These are phyloP conservation scores for Carassius carassius DNA, from an alignment of 2,113 vertebrate species.

Conservation along the genomic window DNA sequence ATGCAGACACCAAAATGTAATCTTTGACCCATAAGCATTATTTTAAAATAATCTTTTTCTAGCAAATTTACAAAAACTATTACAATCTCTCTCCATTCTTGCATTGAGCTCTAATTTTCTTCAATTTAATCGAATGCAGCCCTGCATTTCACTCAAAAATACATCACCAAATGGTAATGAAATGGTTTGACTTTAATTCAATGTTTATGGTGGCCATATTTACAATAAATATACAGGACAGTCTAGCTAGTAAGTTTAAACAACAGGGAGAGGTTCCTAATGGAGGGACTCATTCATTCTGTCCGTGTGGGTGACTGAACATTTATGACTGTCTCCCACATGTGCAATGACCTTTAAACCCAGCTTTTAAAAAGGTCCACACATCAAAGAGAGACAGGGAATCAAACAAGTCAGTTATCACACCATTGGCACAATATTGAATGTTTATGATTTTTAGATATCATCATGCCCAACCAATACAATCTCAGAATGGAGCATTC, in stretches of 20 bases:
- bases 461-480: too few species aligned
- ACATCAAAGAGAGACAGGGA: neutral
- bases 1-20: too few species aligned
- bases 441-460: constrained; percentile 9
- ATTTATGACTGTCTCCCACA: constrained; percentile 11
- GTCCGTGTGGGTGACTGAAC: neutral
- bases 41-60: neutral
- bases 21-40: neutral
- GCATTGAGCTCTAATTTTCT: neutral
- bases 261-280: neutral
- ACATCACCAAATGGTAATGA: too few species aligned
- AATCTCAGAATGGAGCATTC: neutral
- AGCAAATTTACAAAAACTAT: neutral
- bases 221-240: neutral
- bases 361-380: constrained; percentile 10
- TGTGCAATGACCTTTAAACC: constrained; percentile 11
- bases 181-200: neutral
- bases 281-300: neutral
- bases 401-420: neutral
- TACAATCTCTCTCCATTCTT: neutral
- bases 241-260: neutral
- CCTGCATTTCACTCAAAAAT: neutral
- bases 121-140: neutral
- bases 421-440: neutral
- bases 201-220: neutral